phyloP scores from a whole-genome alignment of 1,140 invertebrate species.

The Dreissena polymorpha region DNA sequence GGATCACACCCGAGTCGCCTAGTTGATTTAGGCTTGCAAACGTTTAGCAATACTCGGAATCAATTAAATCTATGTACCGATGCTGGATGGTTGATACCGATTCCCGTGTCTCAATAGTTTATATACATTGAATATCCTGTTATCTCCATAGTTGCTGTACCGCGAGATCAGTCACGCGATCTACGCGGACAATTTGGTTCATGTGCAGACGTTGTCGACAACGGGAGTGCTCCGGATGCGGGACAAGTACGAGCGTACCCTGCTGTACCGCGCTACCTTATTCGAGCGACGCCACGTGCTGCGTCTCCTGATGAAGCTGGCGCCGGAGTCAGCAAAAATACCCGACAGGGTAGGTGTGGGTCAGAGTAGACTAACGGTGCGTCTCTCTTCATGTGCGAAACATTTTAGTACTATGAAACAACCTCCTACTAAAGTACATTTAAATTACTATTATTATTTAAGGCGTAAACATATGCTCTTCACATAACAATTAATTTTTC shows the following conservation, averaged over 20 bases:
- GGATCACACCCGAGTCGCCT: too few species aligned
- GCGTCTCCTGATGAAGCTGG: slow-evolving; percentile 6
- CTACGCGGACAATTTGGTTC: background rate
- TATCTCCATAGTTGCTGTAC: background rate
- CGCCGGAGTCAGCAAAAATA: background rate
- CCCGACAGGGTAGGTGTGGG: slow-evolving; percentile 4
- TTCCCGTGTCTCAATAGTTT: too few species aligned
- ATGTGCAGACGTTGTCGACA: background rate
- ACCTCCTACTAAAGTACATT: too few species aligned
- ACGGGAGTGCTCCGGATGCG: background rate
- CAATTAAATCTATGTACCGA: background rate
- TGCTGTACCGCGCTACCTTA: background rate
- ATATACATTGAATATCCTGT: too few species aligned
- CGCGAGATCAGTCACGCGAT: slow-evolving; percentile 7
- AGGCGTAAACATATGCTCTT: too few species aligned
- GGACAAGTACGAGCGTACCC: slow-evolving; percentile 24
- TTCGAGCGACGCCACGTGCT: slow-evolving; percentile 36
- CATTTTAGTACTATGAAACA: too few species aligned
- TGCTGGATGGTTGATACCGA: too few species aligned
- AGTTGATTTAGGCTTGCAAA: too few species aligned
- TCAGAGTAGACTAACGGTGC: too few species aligned
- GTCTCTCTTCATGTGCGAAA: too few species aligned
- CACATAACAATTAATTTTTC: too few species aligned
- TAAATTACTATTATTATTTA: too few species aligned
- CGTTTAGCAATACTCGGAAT: background rate